Evolutionary conservation across 2,113 vertebrate genomes (phyloP).

Genomic region (Apteryx owenii): DNA sequence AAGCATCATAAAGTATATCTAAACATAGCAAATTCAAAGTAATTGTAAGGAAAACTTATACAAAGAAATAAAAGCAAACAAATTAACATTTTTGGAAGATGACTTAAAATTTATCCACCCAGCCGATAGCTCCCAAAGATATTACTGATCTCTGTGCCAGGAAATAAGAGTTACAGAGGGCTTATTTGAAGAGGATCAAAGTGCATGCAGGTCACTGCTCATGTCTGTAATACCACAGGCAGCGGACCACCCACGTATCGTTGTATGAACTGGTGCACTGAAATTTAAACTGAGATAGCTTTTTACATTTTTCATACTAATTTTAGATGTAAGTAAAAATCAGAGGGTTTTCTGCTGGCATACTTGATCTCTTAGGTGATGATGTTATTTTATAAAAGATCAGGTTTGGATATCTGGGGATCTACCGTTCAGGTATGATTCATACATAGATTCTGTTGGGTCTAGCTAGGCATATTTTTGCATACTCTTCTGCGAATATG

Average conservation of each 20-base stretch:
- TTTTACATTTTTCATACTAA: neutral
- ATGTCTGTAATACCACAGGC: no score
- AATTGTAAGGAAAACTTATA: neutral
- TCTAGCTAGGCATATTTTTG: neutral
- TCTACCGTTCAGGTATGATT: neutral
- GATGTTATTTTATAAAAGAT: neutral
- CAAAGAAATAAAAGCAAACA: neutral
- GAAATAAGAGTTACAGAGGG: neutral
- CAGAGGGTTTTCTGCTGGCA: neutral
- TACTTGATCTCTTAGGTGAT: neutral
- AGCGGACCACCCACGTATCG: neutral
- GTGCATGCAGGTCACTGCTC: fast-evolving
- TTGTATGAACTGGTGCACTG: neutral
- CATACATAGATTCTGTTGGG: neutral
- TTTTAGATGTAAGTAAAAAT: neutral
- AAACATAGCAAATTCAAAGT: neutral
- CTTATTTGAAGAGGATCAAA: no score
- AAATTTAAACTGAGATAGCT: neutral
- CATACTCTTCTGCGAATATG: neutral
- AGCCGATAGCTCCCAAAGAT: neutral
- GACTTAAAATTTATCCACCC: neutral
- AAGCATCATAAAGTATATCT: neutral
- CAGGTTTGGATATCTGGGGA: neutral
- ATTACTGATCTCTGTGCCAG: neutral
- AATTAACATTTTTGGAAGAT: neutral